These are phyloP conservation scores for Dermolepida albohirtum DNA, from an alignment of 2,888 invertebrate genomes.

Conservation along the genomic window DNA sequence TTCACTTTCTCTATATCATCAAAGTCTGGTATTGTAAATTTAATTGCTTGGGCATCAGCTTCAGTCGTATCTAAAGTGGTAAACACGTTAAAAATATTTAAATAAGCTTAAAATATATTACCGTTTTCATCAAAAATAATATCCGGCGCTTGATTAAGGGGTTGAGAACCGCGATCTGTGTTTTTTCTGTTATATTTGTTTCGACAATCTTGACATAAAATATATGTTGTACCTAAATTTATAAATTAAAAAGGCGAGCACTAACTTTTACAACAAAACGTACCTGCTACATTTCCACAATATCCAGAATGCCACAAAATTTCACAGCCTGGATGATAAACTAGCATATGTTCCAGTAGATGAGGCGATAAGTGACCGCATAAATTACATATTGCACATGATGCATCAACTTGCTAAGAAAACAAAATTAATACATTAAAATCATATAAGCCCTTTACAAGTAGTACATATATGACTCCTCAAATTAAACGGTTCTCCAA, in stretches of 20 bases:
- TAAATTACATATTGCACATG: constrained; percentile 57
- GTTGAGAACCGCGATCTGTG: constrained; percentile 46
- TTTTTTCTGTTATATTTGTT: constrained; percentile 61
- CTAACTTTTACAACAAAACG: neutral
- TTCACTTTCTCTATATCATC: constrained; percentile 58
- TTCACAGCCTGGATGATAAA: constrained; percentile 70
- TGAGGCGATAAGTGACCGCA: constrained; percentile 64
- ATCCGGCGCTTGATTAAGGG: constrained; percentile 61
- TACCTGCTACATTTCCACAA: constrained; percentile 66
- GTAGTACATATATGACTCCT: too few species aligned
- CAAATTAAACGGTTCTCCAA: too few species aligned
- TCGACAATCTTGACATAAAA: constrained; percentile 68
- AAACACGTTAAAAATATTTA: constrained; percentile 17
- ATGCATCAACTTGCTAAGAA: constrained; percentile 49
- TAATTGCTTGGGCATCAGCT: constrained; percentile 56
- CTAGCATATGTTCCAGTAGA: constrained; percentile 66
- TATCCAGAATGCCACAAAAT: constrained; percentile 65
- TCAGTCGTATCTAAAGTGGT: constrained; percentile 57
- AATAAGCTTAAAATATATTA: constrained; percentile 37
- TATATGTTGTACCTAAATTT: constrained; percentile 54
- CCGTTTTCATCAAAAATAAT: constrained; percentile 62
- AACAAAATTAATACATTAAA: neutral
- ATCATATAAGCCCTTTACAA: neutral
- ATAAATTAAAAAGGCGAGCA: neutral
- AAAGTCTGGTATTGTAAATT: constrained; percentile 55